Evolutionary conservation across 2,113 vertebrate species (phyloP), one percentile per base, ranked within the genome.

Genomic region (Tetraodon nigroviridis): DNA sequence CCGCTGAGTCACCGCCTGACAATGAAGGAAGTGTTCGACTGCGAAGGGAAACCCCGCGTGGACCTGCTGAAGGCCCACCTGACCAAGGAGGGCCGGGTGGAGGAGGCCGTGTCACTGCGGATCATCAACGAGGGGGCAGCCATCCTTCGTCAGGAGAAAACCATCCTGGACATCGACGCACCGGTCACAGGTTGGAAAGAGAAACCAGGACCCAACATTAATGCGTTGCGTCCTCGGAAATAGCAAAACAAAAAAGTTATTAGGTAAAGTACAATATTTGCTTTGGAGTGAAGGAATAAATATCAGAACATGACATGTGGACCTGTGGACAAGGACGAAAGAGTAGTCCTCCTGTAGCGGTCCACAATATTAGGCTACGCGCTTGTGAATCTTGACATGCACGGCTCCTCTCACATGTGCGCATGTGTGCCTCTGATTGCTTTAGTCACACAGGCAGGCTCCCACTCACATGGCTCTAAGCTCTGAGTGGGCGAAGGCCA

Each of bases 1-100:
- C 91, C 91, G 63, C 73, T 92, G 75, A 92, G 91, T 78, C 90
- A 92, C 75, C 91, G 91, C 57, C 91, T 92, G 64, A 91, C 90
- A 7, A 78, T 91, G 89, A 92, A 92, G 79, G 91, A 92, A 87
- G 91, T 92, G 66, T 91, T 92, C 18, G 91, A 92, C 80, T 83
- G 86, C 5, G 91, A 92, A 76, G 90, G 88, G 29, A 92, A 92
- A 67, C 91, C 91, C 3, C 87, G 91, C 0, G 91, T 92, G 70
- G 91, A 92, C 67, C 89, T 92, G 49, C 86, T 92, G 49, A 92
- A 92, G 75, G 91, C 90, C 55, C 91, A 92, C 82, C 90, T 92
- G 58, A 92, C 91, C 83, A 92, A 92, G 79, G 91, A 92, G 69
- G 91, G 91, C 57, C 76, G 91, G 0, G 90, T 92, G 21, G 91